phyloP scores from a whole-genome alignment of 2,797 vertebrate species.

The Natrix natrix region DNA sequence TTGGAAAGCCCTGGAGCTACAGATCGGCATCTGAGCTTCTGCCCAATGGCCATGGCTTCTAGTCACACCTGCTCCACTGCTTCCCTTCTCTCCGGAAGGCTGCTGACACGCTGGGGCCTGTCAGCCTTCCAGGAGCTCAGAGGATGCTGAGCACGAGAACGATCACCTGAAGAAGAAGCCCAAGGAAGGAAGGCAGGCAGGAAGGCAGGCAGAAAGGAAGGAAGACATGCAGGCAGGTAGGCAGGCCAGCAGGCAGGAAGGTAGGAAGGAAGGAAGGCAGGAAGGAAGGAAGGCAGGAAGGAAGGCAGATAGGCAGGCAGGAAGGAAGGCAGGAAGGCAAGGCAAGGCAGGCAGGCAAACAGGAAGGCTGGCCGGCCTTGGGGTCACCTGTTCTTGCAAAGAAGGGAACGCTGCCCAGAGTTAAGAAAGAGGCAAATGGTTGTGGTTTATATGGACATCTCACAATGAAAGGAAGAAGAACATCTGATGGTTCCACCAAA shows the following conservation, averaged over 20 bases:
- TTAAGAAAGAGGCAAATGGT: rapidly evolving
- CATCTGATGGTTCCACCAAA: background rate
- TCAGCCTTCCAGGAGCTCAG: conserved; percentile 32
- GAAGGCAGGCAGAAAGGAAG: no score
- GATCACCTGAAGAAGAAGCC: background rate
- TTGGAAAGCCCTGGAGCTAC: conserved; percentile 44
- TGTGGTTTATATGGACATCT: background rate
- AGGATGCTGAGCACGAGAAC: conserved; percentile 31
- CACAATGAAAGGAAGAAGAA: background rate
- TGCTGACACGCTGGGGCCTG: conserved; percentile 40
- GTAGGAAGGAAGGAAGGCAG: no score
- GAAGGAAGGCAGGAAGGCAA: no score
- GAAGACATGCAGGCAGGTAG: no score
- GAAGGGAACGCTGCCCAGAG: conserved; percentile 13
- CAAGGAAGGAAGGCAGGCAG: conserved; percentile 5
- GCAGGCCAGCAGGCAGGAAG: no score
- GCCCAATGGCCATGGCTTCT: conserved; percentile 36
- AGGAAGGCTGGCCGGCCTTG: background rate
- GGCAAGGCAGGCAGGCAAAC: no score
- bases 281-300: no score
- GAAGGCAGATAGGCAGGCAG: no score
- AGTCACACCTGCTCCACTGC: conserved; percentile 61
- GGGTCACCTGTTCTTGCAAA: background rate
- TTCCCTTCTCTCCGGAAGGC: conserved; percentile 35
- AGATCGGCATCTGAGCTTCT: conserved; percentile 43